Evolutionary conservation across 2,113 vertebrate genomes (phyloP), one percentile per base, ranked within the genome.

Genomic region (Falco punctatus): DNA sequence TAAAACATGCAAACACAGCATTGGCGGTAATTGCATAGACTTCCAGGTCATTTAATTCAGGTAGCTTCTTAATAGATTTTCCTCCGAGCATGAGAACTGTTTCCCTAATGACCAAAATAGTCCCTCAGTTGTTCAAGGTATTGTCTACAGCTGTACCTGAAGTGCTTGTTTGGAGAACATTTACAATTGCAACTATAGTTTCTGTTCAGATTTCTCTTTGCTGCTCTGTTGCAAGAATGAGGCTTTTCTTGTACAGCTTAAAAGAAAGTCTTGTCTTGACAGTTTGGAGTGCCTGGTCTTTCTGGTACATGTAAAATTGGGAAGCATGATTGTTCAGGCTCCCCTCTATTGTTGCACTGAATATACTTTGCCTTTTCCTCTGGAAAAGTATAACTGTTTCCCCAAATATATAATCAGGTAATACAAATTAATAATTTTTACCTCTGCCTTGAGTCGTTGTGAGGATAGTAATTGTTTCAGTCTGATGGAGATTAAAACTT

Each of bases 401-500:
- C 6, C 27, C 58, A 93, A 77, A 75, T 91, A 72, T 83, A 61
- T 67, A 69, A 16, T 44, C 35, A 64, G 61, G 86, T 87, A 74
- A 88, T 94, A 52, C 72, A 92, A 97, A 82, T 42, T 42, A 38
- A 0, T 92, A 79, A 81, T 80, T 97, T 95, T 90, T 94, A 93
- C 77, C 82, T 86, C 23, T 84, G 85, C 88, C 90, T 95, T 35
- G 87, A 69, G 67, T 59, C 87, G 78, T 91, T 95, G 75, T 89
- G 80, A 65, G 70, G 86, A 84, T 77, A 85, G 93, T 97, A 92
- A 95, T 96, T 96, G 87, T 89, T 96, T 92, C 91, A 93, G 86
- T 42, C 62, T 92, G 59, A 91, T 77, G 79, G 93, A 95, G 94
- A 91, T 97, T 96, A 97, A 96, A 97, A 61, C 86, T 95, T 79